Conservation (phyloP, 2,113 vertebrate genomes). For the Heloderma charlesbogerti region DNA sequence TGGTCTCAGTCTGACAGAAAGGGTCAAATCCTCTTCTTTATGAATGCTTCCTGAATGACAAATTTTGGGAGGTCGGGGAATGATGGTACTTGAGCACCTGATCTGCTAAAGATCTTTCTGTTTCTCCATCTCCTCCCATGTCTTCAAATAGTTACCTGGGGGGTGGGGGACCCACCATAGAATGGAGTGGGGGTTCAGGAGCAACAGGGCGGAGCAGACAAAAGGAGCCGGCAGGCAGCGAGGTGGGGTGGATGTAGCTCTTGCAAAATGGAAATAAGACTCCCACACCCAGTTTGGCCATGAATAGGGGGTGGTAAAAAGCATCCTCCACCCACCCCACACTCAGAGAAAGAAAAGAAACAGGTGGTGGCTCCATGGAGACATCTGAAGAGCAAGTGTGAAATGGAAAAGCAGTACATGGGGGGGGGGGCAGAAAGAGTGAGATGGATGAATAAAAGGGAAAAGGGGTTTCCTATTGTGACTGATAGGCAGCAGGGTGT, state of each 20-base stretch:
- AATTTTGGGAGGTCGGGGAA: neutral
- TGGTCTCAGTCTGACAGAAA: neutral
- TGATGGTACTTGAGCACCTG: neutral
- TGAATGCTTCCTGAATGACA: neutral
- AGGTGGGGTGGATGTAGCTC: neutral
- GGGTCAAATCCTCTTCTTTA: neutral
- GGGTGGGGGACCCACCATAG: neutral
- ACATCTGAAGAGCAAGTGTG: slow-evolving; percentile 6
- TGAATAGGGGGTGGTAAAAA: neutral
- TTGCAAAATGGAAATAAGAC: slow-evolving; percentile 33
- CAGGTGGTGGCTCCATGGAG: slow-evolving; percentile 38
- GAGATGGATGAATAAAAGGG: neutral
- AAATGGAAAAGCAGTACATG: neutral
- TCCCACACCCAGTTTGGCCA: slow-evolving; percentile 28
- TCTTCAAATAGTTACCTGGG: neutral
- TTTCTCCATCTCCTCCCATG: neutral
- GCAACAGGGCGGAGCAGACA: slow-evolving; percentile 18
- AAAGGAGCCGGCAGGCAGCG: slow-evolving; percentile 12
- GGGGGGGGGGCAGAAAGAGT: neutral
- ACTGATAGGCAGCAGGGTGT: neutral
- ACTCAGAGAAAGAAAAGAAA: neutral
- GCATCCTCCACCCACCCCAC: neutral
- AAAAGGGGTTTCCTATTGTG: slow-evolving; percentile 2
- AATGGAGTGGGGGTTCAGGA: slow-evolving; percentile 2
- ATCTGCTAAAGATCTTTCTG: neutral